Percentiles rank a stretch among this genome's conserved stretches.
Evolutionary conservation across 2,797 vertebrate genomes (phyloP).

Genomic region (Acanthornis magna): DNA sequence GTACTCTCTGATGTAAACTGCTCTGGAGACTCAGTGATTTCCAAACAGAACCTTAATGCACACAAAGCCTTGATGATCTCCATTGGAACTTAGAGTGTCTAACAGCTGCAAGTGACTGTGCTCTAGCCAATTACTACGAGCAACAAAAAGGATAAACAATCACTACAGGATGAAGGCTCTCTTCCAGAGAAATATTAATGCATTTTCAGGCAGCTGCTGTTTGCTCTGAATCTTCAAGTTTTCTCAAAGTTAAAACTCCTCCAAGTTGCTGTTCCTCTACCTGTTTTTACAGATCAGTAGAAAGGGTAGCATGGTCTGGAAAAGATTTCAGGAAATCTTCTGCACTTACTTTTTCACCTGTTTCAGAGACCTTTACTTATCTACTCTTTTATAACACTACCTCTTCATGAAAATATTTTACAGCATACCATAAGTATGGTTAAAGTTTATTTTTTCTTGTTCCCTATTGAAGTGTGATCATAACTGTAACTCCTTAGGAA

Average conservation of each 20-base stretch:
- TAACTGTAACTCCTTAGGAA: not conserved
- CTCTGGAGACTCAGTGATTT: constrained; percentile 24
- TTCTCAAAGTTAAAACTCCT: not conserved
- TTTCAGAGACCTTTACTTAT: not conserved
- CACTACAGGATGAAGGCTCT: constrained; percentile 60
- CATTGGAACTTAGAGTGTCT: constrained; percentile 39
- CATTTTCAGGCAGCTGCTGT: constrained; percentile 54
- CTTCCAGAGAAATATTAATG: constrained; percentile 70
- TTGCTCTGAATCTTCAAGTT: not conserved
- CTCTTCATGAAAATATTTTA: not conserved
- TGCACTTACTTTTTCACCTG: not conserved
- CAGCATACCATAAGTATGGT: not conserved
- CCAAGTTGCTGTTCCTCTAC: not conserved
- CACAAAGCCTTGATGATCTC: constrained; percentile 58
- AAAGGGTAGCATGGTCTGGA: not conserved
- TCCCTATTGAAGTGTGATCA: not conserved
- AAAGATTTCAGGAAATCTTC: not conserved
- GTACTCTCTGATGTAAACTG: not conserved
- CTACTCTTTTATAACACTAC: not conserved
- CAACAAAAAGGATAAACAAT: constrained; percentile 69
- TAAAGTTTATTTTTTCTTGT: not conserved
- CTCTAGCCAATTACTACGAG: constrained; percentile 71
- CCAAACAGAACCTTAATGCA: constrained; percentile 68
- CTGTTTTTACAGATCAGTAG: not conserved
- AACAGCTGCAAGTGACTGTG: constrained; percentile 72